Evolutionary conservation across 2,888 invertebrate genomes (phyloP).

Genomic region (Phyllotreta striolata): DNA sequence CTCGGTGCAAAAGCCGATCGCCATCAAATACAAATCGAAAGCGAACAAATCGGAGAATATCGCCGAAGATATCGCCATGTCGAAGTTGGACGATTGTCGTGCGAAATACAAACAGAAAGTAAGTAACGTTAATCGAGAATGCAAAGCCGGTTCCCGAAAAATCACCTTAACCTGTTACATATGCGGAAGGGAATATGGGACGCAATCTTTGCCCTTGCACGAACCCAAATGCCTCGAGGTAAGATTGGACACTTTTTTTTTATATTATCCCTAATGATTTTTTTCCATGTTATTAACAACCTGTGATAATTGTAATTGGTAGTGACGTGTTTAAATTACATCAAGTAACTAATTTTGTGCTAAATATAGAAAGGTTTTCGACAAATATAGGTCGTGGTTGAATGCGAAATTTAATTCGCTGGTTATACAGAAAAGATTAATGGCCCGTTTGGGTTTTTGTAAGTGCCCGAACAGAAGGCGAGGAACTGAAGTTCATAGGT

Average conservation of each 20-base stretch:
- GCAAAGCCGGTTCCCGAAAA: slow-evolving; percentile 45
- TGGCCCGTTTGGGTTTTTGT: slow-evolving; percentile 5
- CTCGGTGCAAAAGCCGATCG: slow-evolving; percentile 64
- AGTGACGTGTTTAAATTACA: too few species aligned
- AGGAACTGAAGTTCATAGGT: slow-evolving; percentile 20
- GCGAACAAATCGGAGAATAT: slow-evolving; percentile 18
- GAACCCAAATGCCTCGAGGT: slow-evolving; percentile 73
- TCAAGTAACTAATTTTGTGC: background rate
- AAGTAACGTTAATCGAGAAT: background rate
- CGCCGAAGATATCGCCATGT: background rate
- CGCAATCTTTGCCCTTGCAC: slow-evolving; percentile 70
- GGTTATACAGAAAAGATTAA: slow-evolving; percentile 23
- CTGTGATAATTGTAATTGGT: too few species aligned
- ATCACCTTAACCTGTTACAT: slow-evolving; percentile 67
- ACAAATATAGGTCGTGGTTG: slow-evolving; percentile 18
- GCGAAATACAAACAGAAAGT: slow-evolving; percentile 18
- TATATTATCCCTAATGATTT: too few species aligned
- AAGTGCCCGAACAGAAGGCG: slow-evolving; percentile 11
- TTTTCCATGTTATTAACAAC: too few species aligned
- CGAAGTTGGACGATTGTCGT: slow-evolving; percentile 19
- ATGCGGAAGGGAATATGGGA: slow-evolving; percentile 73
- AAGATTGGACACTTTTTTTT: slow-evolving; percentile 41
- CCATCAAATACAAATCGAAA: slow-evolving; percentile 60
- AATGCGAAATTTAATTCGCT: slow-evolving; percentile 9
- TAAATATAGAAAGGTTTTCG: background rate